Base-by-base conservation (phyloP, 2,888 invertebrate genomes). In the Oxycera nigricornis region DNA sequence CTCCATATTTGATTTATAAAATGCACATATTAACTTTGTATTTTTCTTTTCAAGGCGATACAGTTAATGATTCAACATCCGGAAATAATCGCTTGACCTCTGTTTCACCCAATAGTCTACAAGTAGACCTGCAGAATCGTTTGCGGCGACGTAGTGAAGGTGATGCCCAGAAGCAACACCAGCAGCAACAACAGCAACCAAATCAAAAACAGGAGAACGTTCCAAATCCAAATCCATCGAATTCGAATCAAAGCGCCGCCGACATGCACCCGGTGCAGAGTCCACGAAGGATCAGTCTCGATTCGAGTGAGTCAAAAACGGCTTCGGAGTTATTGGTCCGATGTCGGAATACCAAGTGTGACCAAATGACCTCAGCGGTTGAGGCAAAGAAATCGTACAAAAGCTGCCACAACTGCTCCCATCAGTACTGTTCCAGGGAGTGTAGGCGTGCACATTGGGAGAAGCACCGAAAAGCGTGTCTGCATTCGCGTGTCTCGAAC, bases 381-480 rank as follows among this genome's bases (percentile, higher is more conserved):
- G 92, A 94, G 79, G 97, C 97, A 76, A 91, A 93, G 79, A 88
- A 90, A 79, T 89, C 90, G 80, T 97, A 92, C 88, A 96, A 97
- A 85, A 94, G 93, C 80, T 95, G 95, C 86, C 96, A 96, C 87
- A 97, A 97, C 85, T 98, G 98, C 87, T 93, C 94, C 79, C 95
- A 96, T 82, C 91, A 94, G 81, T 98, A 98, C 86, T 98, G 98
- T 86, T 94, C 95, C 76, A 89, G 94, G 76, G 92, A 94, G 81
- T 98, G 97, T 84, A 90, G 98, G 26, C 88, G 94, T 76, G 91
- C 93, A 14, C 96, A 98, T 83, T 97, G 97, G 97, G 94, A 95
- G 82, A 92, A 93, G 80, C 98, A 98, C 83, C 91, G 96, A 76
- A 93, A 93, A 81, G 92, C 93, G 41, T 97, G 97, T 83, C 87